Base-by-base conservation (phyloP, 2,797 vertebrate species). In the Menidia menidia region DNA sequence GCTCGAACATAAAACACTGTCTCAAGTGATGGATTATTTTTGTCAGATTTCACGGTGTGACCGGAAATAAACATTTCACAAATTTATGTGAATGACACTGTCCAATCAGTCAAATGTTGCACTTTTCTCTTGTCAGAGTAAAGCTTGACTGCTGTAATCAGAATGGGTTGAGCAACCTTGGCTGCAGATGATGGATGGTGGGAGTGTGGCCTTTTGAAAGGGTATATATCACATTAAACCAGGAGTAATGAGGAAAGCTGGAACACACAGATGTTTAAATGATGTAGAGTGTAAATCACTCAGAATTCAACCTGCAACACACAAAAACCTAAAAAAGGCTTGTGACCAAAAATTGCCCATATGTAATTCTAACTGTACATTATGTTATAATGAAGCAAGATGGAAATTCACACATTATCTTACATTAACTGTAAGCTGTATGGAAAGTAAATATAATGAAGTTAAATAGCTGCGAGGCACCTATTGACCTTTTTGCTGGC, bases 151-250 rank as follows among this genome's bases (percentile, higher is more conserved):
- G 80, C 74, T 87, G 85, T 90, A 91, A 92, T 92, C 91, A 89
- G 85, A 91, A 69, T 32, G 75, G 81, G 80, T 84, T 88, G 87
- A 89, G 84, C 88, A 91, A 88, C 90, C 87, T 92, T 88, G 81
- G 88, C 86, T 67, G 72, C 68, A 48, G 80, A 80, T 93, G 93
- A 94, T 93, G 87, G 87, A 94, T 94, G 88, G 82, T 76, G 84
- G 68, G 81, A 82, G 82, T 79, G 83, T 93, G 92, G 90, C 90
- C 92, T 90, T 93, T 90, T 93, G 93, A 94, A 91, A 93, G 93
- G 91, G 89, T 89, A 91, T 94, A 91, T 82, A 92, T 95, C 94
- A 93, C 87, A 90, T 93, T 94, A 93, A 93, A 93, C 73, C 88
- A 91, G 92, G 86, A 93, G 88, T 93, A 92, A 94, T 93, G 92